These are phyloP conservation scores for Poecile atricapillus DNA, from an alignment of 2,113 vertebrate species.

Conservation along the genomic window DNA sequence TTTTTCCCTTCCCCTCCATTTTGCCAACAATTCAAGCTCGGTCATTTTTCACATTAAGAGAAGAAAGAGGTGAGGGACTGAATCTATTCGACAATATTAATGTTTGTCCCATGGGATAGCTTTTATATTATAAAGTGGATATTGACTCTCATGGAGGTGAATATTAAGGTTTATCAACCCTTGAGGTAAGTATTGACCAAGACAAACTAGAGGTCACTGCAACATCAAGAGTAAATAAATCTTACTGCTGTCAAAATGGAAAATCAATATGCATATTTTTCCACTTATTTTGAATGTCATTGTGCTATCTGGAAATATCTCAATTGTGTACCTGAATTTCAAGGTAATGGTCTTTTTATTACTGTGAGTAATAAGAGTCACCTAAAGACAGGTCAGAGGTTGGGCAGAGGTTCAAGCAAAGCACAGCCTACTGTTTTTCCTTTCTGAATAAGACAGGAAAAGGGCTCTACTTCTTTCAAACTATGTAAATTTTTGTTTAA, in stretches of 20 bases:
- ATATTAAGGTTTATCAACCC: conserved; percentile 61
- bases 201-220: conserved; percentile 53
- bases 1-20: not conserved
- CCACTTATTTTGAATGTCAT: conserved; percentile 39
- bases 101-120: conserved; percentile 26
- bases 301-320: conserved; percentile 15
- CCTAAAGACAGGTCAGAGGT: not conserved
- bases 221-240: conserved; percentile 64
- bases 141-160: conserved; percentile 58
- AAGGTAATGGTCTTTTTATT: not conserved
- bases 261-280: conserved; percentile 66
- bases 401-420: not conserved
- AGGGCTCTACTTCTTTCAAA: not conserved
- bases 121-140: conserved; percentile 44
- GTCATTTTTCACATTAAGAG: conserved; percentile 18
- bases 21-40: not conserved
- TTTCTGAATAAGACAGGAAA: not conserved
- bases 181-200: conserved; percentile 49
- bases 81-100: not conserved
- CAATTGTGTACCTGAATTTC: not conserved
- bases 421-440: not conserved
- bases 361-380: not conserved
- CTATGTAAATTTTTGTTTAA: not conserved
- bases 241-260: conserved; percentile 44
- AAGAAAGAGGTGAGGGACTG: not conserved